Percentiles rank a stretch among this genome's conserved stretches.
Conservation (phyloP, 2,797 vertebrate genomes). For the Sebastes vulpes region DNA sequence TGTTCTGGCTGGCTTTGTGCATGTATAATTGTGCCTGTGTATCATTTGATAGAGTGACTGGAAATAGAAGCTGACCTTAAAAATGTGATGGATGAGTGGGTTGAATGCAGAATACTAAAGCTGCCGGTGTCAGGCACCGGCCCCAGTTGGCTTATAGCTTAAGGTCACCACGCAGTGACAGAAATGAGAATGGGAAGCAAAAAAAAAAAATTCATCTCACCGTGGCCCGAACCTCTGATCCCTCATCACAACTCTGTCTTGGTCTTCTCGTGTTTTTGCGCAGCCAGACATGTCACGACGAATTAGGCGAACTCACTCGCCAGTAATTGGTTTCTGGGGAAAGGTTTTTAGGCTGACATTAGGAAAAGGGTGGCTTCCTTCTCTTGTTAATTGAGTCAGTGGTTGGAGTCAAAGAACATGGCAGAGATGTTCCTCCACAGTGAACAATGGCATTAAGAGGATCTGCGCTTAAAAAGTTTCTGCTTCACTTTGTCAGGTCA, state of each 20-base stretch:
- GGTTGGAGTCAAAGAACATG: slow-evolving; percentile 68
- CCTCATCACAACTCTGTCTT: slow-evolving; percentile 67
- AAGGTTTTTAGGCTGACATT: slow-evolving; percentile 82
- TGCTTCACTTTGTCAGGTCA: slow-evolving; percentile 56
- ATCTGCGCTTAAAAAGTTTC: slow-evolving; percentile 50
- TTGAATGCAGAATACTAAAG: slow-evolving; percentile 80
- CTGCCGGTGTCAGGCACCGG: slow-evolving; percentile 44
- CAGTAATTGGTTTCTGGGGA: slow-evolving; percentile 86
- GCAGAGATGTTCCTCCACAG: slow-evolving; percentile 40
- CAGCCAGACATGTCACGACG: slow-evolving; percentile 74
- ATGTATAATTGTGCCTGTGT: slow-evolving; percentile 16
- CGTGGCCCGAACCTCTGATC: slow-evolving; percentile 67
- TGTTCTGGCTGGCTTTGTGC: neutral
- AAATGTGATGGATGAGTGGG: slow-evolving; percentile 83
- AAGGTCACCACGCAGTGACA: slow-evolving; percentile 81
- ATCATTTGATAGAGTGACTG: slow-evolving; percentile 80
- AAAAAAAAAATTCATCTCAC: slow-evolving; percentile 61
- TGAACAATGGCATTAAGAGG: slow-evolving; percentile 52
- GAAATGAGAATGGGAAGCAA: slow-evolving; percentile 51
- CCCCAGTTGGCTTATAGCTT: slow-evolving; percentile 80
- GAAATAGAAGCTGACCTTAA: slow-evolving; percentile 87
- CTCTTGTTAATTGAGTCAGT: slow-evolving; percentile 74
- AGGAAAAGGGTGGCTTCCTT: slow-evolving; percentile 74
- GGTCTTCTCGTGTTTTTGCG: slow-evolving; percentile 50
- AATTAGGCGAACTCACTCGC: slow-evolving; percentile 78